A percentile compares a stretch with the other conserved stretches of the same genome.
Conservation (phyloP, 2,113 vertebrate genomes). For the Mastomys natalensis region DNA sequence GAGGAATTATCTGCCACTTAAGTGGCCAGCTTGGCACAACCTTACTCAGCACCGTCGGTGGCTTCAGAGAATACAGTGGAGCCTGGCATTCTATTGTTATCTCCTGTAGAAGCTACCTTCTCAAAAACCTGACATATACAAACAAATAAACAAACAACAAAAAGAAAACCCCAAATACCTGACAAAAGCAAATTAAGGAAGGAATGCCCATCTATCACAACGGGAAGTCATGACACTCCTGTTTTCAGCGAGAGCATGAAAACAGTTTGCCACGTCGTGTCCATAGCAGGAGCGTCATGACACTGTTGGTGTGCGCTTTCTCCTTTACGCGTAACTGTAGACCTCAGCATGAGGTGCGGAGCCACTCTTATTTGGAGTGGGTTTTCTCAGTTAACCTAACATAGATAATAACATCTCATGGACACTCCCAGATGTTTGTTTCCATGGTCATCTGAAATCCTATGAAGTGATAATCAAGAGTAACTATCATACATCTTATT, state of each 20-base stretch:
- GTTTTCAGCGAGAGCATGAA: background rate
- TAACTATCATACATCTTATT: no score
- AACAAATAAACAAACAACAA: background rate
- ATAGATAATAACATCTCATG: background rate
- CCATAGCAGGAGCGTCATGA: background rate
- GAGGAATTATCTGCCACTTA: background rate
- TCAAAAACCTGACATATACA: background rate
- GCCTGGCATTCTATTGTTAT: background rate
- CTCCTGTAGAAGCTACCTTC: background rate
- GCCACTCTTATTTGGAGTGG: background rate
- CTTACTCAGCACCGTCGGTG: background rate
- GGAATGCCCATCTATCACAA: background rate
- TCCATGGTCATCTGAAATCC: background rate
- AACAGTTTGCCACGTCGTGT: background rate
- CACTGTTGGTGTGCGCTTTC: no score
- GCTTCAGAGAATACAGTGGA: background rate
- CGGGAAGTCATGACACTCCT: background rate
- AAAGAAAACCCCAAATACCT: background rate
- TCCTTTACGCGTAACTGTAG: background rate
- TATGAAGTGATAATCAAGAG: no score
- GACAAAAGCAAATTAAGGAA: background rate
- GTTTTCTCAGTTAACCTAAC: background rate
- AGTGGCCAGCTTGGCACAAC: background rate
- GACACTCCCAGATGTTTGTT: background rate
- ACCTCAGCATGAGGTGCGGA: background rate